Conservation (phyloP, 2,113 vertebrate species). For the Papio anubis region DNA sequence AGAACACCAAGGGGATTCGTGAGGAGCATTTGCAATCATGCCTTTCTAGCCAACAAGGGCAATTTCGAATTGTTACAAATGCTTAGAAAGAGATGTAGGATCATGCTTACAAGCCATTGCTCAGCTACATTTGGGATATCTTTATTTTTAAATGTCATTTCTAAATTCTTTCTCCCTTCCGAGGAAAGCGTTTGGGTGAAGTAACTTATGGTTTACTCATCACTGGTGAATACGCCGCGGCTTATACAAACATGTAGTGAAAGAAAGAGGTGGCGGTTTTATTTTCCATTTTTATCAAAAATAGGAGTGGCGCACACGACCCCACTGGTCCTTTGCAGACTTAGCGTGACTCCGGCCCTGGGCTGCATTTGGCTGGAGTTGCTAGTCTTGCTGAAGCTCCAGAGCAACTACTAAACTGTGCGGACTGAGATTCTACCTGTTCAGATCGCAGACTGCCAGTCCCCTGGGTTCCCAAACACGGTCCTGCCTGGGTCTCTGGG, state of each 20-base stretch:
- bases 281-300: neutral
- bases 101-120: neutral
- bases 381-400: neutral
- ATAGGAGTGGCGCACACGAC: neutral
- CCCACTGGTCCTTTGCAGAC: accelerated
- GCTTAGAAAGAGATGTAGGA: neutral
- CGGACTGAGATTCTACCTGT: neutral
- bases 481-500: neutral
- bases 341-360: neutral
- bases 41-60: neutral
- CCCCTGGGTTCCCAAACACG: neutral
- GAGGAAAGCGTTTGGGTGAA: neutral
- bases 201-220: neutral
- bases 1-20: neutral
- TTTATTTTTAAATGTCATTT: slow-evolving; percentile 6
- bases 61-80: neutral
- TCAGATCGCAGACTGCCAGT: neutral
- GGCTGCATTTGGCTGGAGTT: neutral
- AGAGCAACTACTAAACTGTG: accelerated
- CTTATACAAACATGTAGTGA: neutral
- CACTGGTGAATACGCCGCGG: neutral
- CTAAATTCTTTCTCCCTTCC: neutral
- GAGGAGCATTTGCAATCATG: neutral
- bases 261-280: neutral
- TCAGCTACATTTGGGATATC: neutral